Percentiles rank a stretch among this genome's conserved stretches.
Evolutionary conservation across 2,888 invertebrate species (phyloP).

Genomic region (Latrodectus elegans): DNA sequence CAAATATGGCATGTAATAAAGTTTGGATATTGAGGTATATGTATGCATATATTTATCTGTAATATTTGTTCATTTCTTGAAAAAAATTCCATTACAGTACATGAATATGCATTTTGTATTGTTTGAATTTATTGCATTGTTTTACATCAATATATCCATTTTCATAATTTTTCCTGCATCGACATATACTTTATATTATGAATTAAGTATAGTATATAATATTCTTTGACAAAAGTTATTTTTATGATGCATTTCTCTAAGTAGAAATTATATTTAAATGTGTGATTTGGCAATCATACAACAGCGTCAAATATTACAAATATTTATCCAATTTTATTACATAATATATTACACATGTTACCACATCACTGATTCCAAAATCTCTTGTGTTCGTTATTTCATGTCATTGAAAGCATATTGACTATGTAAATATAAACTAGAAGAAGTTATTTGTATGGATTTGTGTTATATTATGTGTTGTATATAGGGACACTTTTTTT

Average conservation of each 20-base stretch:
- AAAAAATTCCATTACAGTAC: not conserved
- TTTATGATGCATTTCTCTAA: not conserved
- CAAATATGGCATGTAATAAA: not conserved
- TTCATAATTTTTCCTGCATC: not conserved
- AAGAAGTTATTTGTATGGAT: not conserved
- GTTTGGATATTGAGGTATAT: not conserved
- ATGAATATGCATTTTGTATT: not conserved
- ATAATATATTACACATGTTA: not conserved
- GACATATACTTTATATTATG: slow-evolving; percentile 4
- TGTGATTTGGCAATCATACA: not conserved
- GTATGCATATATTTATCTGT: not conserved
- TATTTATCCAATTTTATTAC: not conserved
- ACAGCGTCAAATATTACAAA: not conserved
- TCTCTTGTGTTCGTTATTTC: slow-evolving; percentile 6
- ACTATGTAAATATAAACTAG: slow-evolving; percentile 9
- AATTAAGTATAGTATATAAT: not conserved
- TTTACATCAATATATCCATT: not conserved
- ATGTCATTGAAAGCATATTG: not conserved
- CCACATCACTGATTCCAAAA: not conserved
- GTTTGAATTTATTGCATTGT: slow-evolving; percentile 5
- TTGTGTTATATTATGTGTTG: not conserved
- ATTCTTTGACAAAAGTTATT: slow-evolving; percentile 4
- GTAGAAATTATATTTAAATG: no score
- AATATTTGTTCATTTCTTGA: not conserved
- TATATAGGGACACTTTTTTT: not conserved